Percentiles rank a stretch among this genome's conserved stretches.
phyloP scores from a whole-genome alignment of 2,888 invertebrate species.

The Zygaena filipendulae region DNA sequence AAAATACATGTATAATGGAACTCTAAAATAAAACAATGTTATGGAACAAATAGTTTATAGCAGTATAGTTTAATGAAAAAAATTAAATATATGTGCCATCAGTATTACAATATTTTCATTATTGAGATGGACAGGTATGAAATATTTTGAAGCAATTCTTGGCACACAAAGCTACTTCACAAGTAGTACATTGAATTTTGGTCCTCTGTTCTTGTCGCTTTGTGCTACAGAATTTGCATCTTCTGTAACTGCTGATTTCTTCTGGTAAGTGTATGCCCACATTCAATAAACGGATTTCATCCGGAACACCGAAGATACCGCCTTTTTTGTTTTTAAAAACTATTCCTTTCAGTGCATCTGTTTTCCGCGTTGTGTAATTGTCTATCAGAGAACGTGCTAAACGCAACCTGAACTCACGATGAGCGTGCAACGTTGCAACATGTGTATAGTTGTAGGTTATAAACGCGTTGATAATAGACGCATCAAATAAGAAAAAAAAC shows the following conservation, averaged over 20 bases:
- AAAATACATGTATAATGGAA: too few relatives aligned
- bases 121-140: conserved; percentile 12
- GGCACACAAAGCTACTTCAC: conserved; percentile 9
- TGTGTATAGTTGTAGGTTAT: conserved; percentile 19
- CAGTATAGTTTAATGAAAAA: too few relatives aligned
- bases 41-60: too few relatives aligned
- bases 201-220: conserved; percentile 13
- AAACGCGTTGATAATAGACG: conserved; percentile 4
- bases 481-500: conserved; percentile 8
- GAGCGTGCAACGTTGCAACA: conserved; percentile 11
- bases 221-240: conserved; percentile 10
- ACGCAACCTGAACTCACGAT: conserved; percentile 15
- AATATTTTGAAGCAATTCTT: conserved; percentile 16
- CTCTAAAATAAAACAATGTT: too few relatives aligned
- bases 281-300: conserved; percentile 11
- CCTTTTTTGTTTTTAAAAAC: conserved; percentile 15
- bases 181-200: conserved; percentile 16
- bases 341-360: conserved; percentile 3
- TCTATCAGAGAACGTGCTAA: conserved; percentile 15
- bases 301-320: conserved; percentile 11
- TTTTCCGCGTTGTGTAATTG: conserved; percentile 10
- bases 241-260: conserved; percentile 9
- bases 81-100: too few relatives aligned
- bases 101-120: too few relatives aligned
- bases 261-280: conserved; percentile 13